phyloP scores from a whole-genome alignment of 2,797 vertebrate genomes.

The Delichon dasypus region DNA sequence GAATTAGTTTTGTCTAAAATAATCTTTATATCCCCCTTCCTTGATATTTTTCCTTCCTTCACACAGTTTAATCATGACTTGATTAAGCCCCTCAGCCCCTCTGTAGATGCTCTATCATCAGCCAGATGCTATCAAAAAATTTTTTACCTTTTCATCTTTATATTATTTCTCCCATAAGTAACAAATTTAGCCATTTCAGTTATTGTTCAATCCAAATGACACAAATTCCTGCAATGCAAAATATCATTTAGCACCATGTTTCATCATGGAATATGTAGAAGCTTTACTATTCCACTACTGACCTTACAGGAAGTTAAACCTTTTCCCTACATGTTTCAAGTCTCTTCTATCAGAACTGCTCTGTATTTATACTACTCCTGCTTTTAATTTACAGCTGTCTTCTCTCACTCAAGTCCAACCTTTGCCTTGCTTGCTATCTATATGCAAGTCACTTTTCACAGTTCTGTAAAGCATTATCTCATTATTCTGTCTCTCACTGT shows the following conservation, averaged over 20 bases:
- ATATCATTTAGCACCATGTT: neutral
- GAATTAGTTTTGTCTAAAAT: neutral
- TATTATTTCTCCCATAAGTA: neutral
- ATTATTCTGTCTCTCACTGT: slow-evolving; percentile 60
- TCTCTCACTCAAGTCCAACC: neutral
- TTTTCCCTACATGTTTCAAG: neutral
- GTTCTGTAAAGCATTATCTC: slow-evolving; percentile 60
- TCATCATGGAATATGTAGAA: neutral
- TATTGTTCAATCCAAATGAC: neutral
- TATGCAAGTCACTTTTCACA: slow-evolving; percentile 50
- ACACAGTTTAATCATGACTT: neutral
- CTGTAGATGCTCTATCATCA: neutral
- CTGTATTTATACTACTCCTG: neutral
- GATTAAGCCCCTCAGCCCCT: neutral
- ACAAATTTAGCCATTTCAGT: neutral
- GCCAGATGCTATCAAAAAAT: neutral
- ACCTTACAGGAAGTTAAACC: neutral
- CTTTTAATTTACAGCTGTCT: slow-evolving; percentile 29
- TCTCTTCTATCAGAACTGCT: neutral
- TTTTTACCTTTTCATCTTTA: neutral
- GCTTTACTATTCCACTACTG: neutral
- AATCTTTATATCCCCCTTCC: neutral
- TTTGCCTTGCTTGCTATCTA: slow-evolving; percentile 6
- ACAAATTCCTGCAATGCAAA: neutral
- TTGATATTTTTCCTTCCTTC: neutral